phyloP scores from a whole-genome alignment of 30 jellyfish, hydroid and myxozoan genomes.

The Cassiopea andromeda region DNA sequence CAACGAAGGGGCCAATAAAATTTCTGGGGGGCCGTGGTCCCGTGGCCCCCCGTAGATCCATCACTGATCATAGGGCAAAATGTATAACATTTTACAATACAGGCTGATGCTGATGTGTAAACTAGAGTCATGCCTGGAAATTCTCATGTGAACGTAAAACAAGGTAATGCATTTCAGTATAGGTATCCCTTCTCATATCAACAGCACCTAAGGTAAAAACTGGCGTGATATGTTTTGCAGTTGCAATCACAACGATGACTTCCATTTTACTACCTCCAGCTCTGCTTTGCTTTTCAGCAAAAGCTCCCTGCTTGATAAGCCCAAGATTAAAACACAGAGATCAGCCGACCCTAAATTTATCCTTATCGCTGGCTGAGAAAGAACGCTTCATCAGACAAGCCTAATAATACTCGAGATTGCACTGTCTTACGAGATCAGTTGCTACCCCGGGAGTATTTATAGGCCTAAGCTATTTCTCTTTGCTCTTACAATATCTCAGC shows the following conservation, averaged over 20 bases:
- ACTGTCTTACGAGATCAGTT: not conserved
- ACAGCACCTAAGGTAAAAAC: not conserved
- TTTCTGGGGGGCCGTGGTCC: no score
- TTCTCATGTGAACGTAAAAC: no score
- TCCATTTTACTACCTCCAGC: not conserved
- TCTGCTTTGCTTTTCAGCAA: not conserved
- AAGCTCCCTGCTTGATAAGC: not conserved
- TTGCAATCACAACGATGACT: not conserved
- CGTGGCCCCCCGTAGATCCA: no score
- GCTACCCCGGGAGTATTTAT: not conserved
- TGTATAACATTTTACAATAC: no score
- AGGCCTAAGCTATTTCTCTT: conserved; percentile 29
- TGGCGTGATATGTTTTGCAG: not conserved
- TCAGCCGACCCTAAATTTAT: not conserved
- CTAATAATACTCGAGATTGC: not conserved
- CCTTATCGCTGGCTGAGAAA: not conserved
- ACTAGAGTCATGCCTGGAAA: no score
- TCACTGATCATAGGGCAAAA: no score
- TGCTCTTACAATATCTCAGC: conserved; percentile 38
- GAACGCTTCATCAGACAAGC: not conserved
- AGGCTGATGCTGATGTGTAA: no score
- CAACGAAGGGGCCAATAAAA: no score
- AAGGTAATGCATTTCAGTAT: no score
- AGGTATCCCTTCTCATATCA: not conserved
- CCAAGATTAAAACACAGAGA: not conserved